Percentiles rank a stretch among this genome's conserved stretches.
phyloP scores from a whole-genome alignment of 2,888 invertebrate genomes.

The Limnephilus lunatus region DNA sequence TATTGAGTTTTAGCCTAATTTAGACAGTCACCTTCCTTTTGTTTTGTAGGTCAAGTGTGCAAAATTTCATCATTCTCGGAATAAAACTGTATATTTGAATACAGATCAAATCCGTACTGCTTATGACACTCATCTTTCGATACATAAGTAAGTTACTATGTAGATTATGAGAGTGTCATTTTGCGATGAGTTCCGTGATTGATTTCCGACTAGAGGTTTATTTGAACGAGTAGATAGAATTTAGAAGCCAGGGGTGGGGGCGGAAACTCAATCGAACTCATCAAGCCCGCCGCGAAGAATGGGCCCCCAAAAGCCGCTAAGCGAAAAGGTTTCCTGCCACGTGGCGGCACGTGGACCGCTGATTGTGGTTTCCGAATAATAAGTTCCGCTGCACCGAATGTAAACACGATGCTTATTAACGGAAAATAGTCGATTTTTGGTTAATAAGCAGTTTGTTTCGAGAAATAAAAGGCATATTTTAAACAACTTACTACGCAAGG shows the following conservation, averaged over 20 bases:
- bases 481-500: neutral
- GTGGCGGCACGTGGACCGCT: constrained; percentile 72
- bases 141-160: too few species aligned
- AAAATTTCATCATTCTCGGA: too few species aligned
- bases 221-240: neutral
- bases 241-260: neutral
- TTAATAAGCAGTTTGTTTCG: neutral
- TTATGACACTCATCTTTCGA: too few species aligned
- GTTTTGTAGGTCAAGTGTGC: too few species aligned
- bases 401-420: constrained; percentile 37
- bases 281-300: neutral
- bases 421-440: constrained; percentile 3
- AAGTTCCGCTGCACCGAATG: constrained; percentile 71
- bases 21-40: too few species aligned
- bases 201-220: neutral
- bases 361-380: constrained; percentile 75
- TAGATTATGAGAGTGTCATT: neutral
- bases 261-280: neutral
- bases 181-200: neutral
- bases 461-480: neutral
- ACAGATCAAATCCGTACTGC: too few species aligned
- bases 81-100: too few species aligned
- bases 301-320: constrained; percentile 62
- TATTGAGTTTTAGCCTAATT: too few species aligned
- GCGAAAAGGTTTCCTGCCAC: constrained; percentile 66